Percentiles rank a stretch among this genome's conserved stretches.
Evolutionary conservation across 2,888 invertebrate genomes (phyloP).

Genomic region (Melinopterus prodromus): DNA sequence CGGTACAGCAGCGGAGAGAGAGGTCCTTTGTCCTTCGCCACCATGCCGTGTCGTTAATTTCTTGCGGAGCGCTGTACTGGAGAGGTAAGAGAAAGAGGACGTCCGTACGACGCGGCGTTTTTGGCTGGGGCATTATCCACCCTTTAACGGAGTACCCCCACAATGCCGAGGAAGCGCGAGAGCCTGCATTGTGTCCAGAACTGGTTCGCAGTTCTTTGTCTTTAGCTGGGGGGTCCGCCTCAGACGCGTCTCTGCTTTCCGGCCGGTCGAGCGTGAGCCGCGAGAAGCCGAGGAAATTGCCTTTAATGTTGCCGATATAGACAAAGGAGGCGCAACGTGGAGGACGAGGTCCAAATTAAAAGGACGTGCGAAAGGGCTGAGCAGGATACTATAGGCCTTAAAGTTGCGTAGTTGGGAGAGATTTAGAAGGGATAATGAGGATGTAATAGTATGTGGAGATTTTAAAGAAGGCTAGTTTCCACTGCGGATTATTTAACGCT

Average conservation of each 20-base stretch:
- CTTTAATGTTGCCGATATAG: slow-evolving; percentile 56
- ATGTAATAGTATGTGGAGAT: too few relatives aligned
- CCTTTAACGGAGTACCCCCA: slow-evolving; percentile 60
- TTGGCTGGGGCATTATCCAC: slow-evolving; percentile 55
- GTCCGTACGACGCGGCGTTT: slow-evolving; percentile 9
- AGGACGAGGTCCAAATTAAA: background rate
- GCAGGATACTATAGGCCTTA: too few relatives aligned
- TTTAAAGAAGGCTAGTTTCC: too few relatives aligned
- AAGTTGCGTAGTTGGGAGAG: too few relatives aligned
- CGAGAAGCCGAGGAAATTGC: slow-evolving; percentile 59
- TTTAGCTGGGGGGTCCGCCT: slow-evolving; percentile 42
- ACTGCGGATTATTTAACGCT: too few relatives aligned
- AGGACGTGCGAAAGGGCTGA: background rate
- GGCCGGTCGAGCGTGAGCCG: slow-evolving; percentile 38
- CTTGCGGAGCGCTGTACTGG: slow-evolving; percentile 16
- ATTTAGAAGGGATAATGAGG: too few relatives aligned
- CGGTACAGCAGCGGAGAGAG: slow-evolving; percentile 7
- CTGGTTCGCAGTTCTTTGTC: slow-evolving; percentile 54
- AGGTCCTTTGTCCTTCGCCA: slow-evolving; percentile 17
- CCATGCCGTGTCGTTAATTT: slow-evolving; percentile 23
- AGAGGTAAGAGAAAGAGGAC: slow-evolving; percentile 13
- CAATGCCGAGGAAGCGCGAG: slow-evolving; percentile 61
- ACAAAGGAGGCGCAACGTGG: slow-evolving; percentile 52
- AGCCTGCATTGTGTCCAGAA: slow-evolving; percentile 61
- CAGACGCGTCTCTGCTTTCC: background rate